These are phyloP conservation scores for Dipodomys stephensi DNA, from an alignment of 2,113 vertebrate genomes.

Conservation along the genomic window DNA sequence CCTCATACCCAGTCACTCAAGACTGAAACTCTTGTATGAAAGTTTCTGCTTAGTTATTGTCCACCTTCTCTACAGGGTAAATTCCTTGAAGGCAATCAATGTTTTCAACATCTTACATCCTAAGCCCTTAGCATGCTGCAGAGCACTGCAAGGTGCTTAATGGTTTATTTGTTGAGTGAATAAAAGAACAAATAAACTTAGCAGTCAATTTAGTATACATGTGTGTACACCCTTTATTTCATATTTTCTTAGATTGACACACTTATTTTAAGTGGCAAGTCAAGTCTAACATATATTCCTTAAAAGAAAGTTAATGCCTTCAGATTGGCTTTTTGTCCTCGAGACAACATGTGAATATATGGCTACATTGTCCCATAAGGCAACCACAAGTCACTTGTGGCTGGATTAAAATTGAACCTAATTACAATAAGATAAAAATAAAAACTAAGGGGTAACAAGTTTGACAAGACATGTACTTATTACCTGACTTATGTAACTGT, in stretches of 20 bases:
- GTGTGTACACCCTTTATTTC: background rate
- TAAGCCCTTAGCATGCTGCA: background rate
- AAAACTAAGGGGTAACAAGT: too few relatives aligned
- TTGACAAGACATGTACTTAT: too few relatives aligned
- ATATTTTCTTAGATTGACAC: background rate
- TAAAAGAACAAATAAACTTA: conserved; percentile 17
- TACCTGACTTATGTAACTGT: too few relatives aligned
- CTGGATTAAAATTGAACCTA: conserved; percentile 29
- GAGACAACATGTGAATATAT: background rate
- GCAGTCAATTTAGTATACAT: background rate
- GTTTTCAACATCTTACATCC: background rate
- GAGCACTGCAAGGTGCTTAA: background rate
- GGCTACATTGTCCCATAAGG: background rate
- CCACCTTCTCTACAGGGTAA: background rate
- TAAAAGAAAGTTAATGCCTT: conserved; percentile 11
- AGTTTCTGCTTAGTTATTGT: background rate
- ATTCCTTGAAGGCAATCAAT: background rate
- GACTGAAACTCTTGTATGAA: background rate
- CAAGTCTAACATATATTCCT: background rate
- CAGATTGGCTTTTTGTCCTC: background rate
- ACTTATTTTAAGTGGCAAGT: background rate
- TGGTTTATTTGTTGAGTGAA: background rate
- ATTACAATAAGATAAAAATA: too few relatives aligned
- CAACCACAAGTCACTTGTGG: background rate
- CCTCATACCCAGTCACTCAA: background rate